Conservation (phyloP, 2,113 vertebrate genomes). For the Catharus fuscescens region DNA sequence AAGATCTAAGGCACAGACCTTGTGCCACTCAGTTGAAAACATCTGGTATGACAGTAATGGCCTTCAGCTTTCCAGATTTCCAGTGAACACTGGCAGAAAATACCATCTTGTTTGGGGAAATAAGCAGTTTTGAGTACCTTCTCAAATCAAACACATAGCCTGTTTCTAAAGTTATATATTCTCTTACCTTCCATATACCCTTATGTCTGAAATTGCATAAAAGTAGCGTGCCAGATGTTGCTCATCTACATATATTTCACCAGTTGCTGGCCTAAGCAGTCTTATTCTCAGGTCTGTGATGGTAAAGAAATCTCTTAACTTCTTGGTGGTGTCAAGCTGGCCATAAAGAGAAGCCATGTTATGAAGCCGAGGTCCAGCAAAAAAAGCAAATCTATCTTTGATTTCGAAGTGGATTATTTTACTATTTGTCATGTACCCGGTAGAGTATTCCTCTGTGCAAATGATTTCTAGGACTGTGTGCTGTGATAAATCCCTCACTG, state of each 20-base stretch:
- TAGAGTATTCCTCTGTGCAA: slow-evolving; percentile 98
- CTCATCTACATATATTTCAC: slow-evolving; percentile 94
- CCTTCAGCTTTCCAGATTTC: not conserved
- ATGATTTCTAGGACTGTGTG: slow-evolving; percentile 96
- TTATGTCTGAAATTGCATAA: slow-evolving; percentile 98
- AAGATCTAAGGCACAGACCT: not conserved
- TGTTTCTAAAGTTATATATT: not conserved
- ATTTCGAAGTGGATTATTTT: slow-evolving; percentile 99
- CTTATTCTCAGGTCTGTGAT: slow-evolving; percentile 95
- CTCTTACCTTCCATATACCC: slow-evolving; percentile 96
- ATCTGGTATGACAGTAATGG: not conserved
- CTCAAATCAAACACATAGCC: not conserved
- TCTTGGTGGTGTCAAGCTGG: slow-evolving; percentile 97
- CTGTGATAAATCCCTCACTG: slow-evolving; percentile 92
- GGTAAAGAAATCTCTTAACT: slow-evolving; percentile 98
- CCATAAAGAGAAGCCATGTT: slow-evolving; percentile 99
- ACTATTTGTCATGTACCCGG: slow-evolving; percentile 93
- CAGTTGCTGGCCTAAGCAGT: slow-evolving; percentile 92
- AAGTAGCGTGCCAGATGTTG: slow-evolving; percentile 94
- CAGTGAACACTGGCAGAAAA: not conserved
- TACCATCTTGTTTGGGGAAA: not conserved
- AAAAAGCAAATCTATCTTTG: slow-evolving; percentile 97
- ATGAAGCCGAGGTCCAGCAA: slow-evolving; percentile 93
- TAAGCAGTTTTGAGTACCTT: not conserved
- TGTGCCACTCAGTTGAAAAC: not conserved